Evolutionary conservation across 2,888 invertebrate species (phyloP).

Genomic region (Melangyna quadrimaculata): DNA sequence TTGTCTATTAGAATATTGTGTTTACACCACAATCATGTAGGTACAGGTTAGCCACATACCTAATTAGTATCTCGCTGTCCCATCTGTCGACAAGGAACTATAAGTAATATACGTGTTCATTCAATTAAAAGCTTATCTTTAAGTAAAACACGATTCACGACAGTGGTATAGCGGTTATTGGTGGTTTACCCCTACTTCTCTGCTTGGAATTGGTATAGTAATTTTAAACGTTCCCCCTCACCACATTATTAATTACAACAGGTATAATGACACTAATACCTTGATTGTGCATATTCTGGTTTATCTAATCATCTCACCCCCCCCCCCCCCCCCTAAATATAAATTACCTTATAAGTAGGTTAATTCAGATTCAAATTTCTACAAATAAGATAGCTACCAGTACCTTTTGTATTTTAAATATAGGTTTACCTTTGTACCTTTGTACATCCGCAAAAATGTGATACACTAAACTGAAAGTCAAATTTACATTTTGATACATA

Average conservation of each 20-base stretch:
- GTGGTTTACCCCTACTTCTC: background rate
- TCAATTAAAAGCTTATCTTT: background rate
- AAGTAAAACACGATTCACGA: background rate
- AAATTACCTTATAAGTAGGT: background rate
- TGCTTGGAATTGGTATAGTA: background rate
- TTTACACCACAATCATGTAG: background rate
- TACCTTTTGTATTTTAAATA: no score
- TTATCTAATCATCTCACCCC: background rate
- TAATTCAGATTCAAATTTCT: background rate
- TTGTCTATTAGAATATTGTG: background rate
- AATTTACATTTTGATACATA: no score
- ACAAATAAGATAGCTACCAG: no score
- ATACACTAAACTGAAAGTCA: no score
- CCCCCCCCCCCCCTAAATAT: background rate
- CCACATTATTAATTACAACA: background rate
- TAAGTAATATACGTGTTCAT: background rate
- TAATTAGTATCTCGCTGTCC: background rate
- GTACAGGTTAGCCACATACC: background rate
- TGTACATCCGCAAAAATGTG: no score
- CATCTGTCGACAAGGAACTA: background rate
- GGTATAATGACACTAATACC: background rate
- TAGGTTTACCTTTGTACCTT: no score
- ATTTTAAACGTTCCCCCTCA: background rate
- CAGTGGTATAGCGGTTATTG: background rate
- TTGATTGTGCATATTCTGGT: background rate